Base-by-base conservation (phyloP, 1,140 invertebrate species). In the Tetragonula clypearis region DNA sequence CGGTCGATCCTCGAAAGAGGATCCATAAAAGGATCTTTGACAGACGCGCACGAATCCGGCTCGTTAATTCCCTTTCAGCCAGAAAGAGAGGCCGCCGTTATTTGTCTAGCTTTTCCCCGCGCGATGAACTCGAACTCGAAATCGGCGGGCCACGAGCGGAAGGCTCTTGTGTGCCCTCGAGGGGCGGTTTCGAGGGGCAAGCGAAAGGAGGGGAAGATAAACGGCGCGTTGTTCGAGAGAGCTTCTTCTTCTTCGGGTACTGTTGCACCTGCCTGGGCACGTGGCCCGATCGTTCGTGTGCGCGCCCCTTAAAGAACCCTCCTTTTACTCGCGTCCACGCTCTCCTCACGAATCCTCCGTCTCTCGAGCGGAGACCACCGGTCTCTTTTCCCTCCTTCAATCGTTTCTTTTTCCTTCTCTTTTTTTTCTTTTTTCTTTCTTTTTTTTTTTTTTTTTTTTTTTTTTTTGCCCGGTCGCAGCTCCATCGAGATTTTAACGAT, bases 61-160 rank as follows among this genome's bases (percentile, higher is more conserved):
- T 88, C 86, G 86, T 88, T 88, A 88, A 87, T 88, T 88, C 88
- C 74, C 83, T 85, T 88, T 88, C 87, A 82, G 77, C 78, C 62
- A 72, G 79, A 69, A 58, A 75, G 56, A 85, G 86, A 78, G 30
- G 55, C n/a, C 53, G 65, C n/a, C 65, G 56, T 84, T 84, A 78
- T 79, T 84, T 84, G 75, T 84, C 82, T 79, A 84, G 82, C 49
- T 77, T 79, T 69, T 78, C 55, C 75, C n/a, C 72, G 74, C 73
- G n/a, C 53, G 19, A 30, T 2, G 15, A 26, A 30, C 56, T 58
- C 19, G 17, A 58, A 58, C 19, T 58, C 56, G 12, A 80, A 80
- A 17, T 49, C 8, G 49, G 15, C 1, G 41, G n/a, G 30, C 23
- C 23, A 21, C 12, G 17, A 8, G 21, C 8, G n/a, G 49, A 30